phyloP scores from a whole-genome alignment of 2,888 invertebrate species.

The Tachina fera region DNA sequence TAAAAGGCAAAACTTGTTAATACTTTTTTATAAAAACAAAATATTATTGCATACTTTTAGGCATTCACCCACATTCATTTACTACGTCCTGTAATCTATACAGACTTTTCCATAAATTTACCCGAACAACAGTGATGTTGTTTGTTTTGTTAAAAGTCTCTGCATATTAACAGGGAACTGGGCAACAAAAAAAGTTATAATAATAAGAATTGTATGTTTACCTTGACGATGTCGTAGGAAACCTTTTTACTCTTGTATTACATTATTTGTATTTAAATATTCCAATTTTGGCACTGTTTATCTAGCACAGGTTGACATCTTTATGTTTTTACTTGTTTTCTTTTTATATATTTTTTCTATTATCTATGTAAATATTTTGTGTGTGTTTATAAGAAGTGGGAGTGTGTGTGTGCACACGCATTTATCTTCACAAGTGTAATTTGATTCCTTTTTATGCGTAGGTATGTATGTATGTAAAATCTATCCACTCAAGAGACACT shows the following conservation, averaged over 20 bases:
- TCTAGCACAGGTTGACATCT: slow-evolving; percentile 54
- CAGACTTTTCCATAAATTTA: not conserved
- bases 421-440: slow-evolving; percentile 34
- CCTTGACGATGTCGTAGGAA: slow-evolving; percentile 33
- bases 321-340: slow-evolving; percentile 22
- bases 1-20: not conserved
- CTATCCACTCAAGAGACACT: slow-evolving; percentile 51
- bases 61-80: slow-evolving; percentile 56
- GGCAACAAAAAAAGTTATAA: not conserved
- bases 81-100: not conserved
- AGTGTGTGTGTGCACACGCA: not conserved
- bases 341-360: slow-evolving; percentile 15
- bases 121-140: not conserved
- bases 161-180: not conserved
- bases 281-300: not conserved
- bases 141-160: slow-evolving; percentile 17
- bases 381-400: not conserved
- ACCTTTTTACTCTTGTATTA: slow-evolving; percentile 4
- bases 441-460: slow-evolving; percentile 2
- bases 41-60: slow-evolving; percentile 71
- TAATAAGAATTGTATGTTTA: slow-evolving; percentile 17
- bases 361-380: not conserved
- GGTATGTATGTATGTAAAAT: not conserved
- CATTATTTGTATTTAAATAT: slow-evolving; percentile 16
- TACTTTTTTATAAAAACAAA: slow-evolving; percentile 16